Evolutionary conservation across 2,113 vertebrate genomes (phyloP).

Genomic region (Laticauda laticaudata): DNA sequence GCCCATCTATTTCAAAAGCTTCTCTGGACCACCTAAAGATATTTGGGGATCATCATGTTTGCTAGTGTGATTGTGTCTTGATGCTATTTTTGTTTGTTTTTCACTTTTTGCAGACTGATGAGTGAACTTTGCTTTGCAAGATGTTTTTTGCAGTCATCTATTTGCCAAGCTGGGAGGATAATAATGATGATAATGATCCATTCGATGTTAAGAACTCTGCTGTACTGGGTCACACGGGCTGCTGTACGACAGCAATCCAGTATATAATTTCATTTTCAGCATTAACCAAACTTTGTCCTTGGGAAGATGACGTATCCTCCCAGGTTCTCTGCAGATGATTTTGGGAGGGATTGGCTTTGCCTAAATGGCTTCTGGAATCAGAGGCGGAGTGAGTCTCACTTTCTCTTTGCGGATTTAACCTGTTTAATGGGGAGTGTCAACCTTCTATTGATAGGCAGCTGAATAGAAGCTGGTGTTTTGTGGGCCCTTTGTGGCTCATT

Average conservation of each 20-base stretch:
- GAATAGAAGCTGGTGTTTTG: background rate
- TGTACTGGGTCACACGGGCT: too few species aligned
- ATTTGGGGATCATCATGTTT: background rate
- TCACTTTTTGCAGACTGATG: background rate
- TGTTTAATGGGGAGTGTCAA: slow-evolving; percentile 43
- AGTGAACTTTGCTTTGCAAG: background rate
- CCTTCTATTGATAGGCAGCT: slow-evolving; percentile 23
- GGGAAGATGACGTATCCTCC: background rate
- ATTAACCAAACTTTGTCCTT: background rate
- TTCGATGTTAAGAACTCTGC: background rate
- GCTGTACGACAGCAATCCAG: background rate
- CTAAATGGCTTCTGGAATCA: slow-evolving; percentile 22
- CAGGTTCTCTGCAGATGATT: background rate
- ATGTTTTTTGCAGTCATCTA: background rate
- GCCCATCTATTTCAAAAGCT: too few species aligned
- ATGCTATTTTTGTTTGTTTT: background rate
- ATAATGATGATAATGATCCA: background rate
- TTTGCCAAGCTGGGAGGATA: background rate
- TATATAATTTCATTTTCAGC: background rate
- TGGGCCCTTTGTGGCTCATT: slow-evolving; percentile 42
- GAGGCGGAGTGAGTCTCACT: background rate
- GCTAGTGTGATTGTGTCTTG: background rate
- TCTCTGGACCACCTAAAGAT: background rate
- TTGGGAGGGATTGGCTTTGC: background rate
- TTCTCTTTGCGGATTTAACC: slow-evolving; percentile 41